A percentile compares a stretch with the other conserved stretches of the same genome.
Evolutionary conservation across 2,113 vertebrate genomes (phyloP).

Genomic region (Tychaedon coryphoeus): DNA sequence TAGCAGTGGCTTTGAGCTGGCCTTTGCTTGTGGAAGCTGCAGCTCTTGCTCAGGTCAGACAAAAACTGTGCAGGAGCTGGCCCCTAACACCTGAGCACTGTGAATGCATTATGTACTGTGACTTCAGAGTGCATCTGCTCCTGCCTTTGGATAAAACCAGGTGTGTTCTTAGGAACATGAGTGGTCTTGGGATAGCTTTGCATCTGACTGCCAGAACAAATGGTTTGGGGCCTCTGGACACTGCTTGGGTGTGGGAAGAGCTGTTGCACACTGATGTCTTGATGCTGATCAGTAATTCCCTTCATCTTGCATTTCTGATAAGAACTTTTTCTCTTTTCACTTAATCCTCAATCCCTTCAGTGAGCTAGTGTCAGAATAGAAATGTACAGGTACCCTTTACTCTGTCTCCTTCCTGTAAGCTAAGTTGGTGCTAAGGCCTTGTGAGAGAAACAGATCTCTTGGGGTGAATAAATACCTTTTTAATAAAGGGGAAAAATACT

Average conservation of each 20-base stretch:
- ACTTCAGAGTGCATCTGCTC: not conserved
- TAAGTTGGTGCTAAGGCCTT: not conserved
- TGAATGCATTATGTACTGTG: rapidly evolving
- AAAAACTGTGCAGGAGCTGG: not conserved
- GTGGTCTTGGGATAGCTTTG: not conserved
- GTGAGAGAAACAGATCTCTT: not conserved
- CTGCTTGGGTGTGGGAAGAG: not conserved
- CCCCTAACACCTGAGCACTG: rapidly evolving
- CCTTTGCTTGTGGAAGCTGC: not conserved
- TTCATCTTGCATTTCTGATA: not conserved
- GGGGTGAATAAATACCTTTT: not conserved
- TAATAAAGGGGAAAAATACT: not conserved
- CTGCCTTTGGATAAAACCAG: not conserved
- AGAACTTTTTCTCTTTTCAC: not conserved
- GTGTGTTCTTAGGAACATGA: not conserved
- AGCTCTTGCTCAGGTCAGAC: not conserved
- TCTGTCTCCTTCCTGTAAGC: not conserved
- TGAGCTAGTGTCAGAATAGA: not conserved
- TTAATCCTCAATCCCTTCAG: not conserved
- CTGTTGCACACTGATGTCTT: not conserved
- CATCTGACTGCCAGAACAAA: not conserved
- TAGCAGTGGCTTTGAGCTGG: not conserved
- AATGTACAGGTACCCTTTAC: not conserved
- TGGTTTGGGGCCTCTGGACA: not conserved
- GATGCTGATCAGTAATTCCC: not conserved